Evolutionary conservation across 2,888 invertebrate species (phyloP).

Genomic region (Epsilonema sp.): DNA sequence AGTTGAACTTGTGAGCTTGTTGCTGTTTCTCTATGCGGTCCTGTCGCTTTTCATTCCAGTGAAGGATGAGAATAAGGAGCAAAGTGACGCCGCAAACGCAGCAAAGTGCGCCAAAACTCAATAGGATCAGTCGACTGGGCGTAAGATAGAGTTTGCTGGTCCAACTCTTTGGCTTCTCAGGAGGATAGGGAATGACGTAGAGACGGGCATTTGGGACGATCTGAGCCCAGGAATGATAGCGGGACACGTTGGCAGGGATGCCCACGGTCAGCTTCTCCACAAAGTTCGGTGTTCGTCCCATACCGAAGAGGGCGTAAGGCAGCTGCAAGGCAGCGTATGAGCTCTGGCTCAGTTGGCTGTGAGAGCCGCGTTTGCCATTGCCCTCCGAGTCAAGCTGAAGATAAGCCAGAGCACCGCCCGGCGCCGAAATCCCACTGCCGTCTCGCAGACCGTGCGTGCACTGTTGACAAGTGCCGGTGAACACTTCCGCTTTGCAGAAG

Average conservation of each 20-base stretch:
- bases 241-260: slow-evolving; percentile 22
- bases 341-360: slow-evolving; percentile 63
- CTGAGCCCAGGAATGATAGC: slow-evolving; percentile 53
- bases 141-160: slow-evolving; percentile 23
- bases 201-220: slow-evolving; percentile 95
- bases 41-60: slow-evolving; percentile 19
- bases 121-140: slow-evolving; percentile 22
- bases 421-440: not conserved
- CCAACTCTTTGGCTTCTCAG: slow-evolving; percentile 24
- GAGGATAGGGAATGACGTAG: slow-evolving; percentile 67
- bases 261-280: slow-evolving; percentile 70
- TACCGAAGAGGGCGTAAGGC: slow-evolving; percentile 82
- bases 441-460: no score
- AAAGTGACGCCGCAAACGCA: slow-evolving; percentile 17
- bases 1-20: slow-evolving; percentile 27
- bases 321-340: slow-evolving; percentile 77
- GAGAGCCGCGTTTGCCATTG: not conserved
- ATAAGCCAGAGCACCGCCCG: slow-evolving; percentile 2
- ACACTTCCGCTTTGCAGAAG: slow-evolving; percentile 25
- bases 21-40: slow-evolving; percentile 22
- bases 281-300: slow-evolving; percentile 95
- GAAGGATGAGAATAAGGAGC: slow-evolving; percentile 19
- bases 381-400: not conserved
- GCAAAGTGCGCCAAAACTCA: slow-evolving; percentile 15
- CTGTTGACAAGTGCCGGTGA: slow-evolving; percentile 12